Conservation (phyloP, 1,140 invertebrate species). For the Drosophila melanica region DNA sequence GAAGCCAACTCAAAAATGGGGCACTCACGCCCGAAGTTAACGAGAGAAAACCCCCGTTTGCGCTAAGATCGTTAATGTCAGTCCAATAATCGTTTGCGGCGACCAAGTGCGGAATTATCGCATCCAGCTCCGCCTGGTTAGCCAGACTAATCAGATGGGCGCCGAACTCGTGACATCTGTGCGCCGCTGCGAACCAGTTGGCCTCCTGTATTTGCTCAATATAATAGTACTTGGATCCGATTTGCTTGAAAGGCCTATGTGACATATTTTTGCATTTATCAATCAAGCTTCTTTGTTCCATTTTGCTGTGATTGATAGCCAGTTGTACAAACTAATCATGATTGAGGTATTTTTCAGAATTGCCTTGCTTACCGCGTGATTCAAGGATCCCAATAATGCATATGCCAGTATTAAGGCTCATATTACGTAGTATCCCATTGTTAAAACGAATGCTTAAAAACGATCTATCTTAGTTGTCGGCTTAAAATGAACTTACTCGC, state of each 20-base stretch:
- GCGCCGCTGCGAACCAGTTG: conserved; percentile 19
- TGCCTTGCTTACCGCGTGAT: neutral
- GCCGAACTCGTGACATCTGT: conserved; percentile 3
- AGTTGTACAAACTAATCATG: no score
- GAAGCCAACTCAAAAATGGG: neutral
- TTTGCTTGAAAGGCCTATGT: conserved; percentile 6
- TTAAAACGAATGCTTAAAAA: neutral
- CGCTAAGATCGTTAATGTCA: conserved; percentile 8
- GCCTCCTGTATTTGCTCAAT: neutral
- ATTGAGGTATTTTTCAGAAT: neutral
- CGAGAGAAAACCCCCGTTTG: conserved; percentile 4
- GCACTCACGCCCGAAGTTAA: neutral
- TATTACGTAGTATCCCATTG: neutral
- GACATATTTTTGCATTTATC: neutral
- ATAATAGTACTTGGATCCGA: conserved; percentile 20
- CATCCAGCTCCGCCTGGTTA: neutral
- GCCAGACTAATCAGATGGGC: conserved; percentile 5
- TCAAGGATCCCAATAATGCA: neutral
- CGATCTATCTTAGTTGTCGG: neutral
- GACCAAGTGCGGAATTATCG: neutral
- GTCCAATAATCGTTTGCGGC: neutral
- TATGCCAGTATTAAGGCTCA: neutral
- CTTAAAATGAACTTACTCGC: neutral
- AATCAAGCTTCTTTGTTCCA: neutral
- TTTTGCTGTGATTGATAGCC: neutral